These are phyloP conservation scores for Dipodomys merriami DNA, from an alignment of 2,113 vertebrate genomes.

Conservation along the genomic window DNA sequence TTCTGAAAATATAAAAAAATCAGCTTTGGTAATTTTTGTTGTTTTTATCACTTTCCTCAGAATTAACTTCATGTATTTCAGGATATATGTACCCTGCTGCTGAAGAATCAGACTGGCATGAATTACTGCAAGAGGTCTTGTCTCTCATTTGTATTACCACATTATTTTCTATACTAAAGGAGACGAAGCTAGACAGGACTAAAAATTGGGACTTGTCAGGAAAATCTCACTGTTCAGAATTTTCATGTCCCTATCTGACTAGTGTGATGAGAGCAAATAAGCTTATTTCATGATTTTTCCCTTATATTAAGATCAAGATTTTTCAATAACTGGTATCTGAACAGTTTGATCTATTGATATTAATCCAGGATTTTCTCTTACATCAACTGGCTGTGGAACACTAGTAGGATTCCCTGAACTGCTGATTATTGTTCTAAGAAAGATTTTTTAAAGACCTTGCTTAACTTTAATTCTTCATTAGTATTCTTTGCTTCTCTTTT, in stretches of 20 bases:
- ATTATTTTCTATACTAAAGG: neutral
- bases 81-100: neutral
- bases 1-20: neutral
- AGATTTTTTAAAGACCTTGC: neutral
- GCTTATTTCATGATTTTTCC: neutral
- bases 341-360: neutral
- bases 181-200: neutral
- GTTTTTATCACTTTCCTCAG: neutral
- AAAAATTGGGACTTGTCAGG: neutral
- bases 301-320: neutral
- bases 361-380: neutral
- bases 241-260: neutral
- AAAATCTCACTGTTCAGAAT: neutral
- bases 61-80: neutral
- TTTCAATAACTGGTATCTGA: neutral
- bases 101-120: neutral
- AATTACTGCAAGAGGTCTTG: neutral
- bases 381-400: neutral
- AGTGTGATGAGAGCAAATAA: neutral
- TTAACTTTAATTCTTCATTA: conserved; percentile 13
- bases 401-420: neutral
- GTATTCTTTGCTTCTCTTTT: neutral
- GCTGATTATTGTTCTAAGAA: neutral
- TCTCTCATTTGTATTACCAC: neutral
- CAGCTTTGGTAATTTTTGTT: neutral